These are phyloP conservation scores for Aspiorhynchus laticeps DNA, from an alignment of 2,113 vertebrate species.

Conservation along the genomic window DNA sequence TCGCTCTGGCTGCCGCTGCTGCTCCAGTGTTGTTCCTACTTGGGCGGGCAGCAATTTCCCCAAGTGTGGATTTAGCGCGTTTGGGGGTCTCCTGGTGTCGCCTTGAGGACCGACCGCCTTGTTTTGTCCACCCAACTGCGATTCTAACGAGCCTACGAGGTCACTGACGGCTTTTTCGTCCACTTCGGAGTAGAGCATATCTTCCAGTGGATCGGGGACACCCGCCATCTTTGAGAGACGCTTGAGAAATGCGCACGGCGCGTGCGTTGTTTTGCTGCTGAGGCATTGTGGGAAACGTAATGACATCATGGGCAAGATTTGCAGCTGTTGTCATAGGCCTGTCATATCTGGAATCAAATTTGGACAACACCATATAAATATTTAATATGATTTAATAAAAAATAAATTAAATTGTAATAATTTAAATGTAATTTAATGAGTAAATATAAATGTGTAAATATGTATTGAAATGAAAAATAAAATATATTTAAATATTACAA, in stretches of 20 bases:
- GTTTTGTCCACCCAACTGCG: conserved; percentile 79
- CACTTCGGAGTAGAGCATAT: conserved; percentile 90
- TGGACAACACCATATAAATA: not conserved
- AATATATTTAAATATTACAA: not conserved
- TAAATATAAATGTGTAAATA: not conserved
- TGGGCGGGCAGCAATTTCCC: conserved; percentile 78
- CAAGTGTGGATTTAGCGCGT: conserved; percentile 77
- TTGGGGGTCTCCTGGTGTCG: conserved; percentile 71
- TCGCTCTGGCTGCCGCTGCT: conserved; percentile 76
- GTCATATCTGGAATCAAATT: not conserved
- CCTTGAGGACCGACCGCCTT: conserved; percentile 54
- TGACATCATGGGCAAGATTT: conserved; percentile 38
- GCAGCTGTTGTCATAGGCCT: not conserved
- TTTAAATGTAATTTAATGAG: not conserved
- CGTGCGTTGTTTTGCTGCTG: conserved; percentile 55
- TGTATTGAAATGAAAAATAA: not conserved
- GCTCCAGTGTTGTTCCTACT: conserved; percentile 77
- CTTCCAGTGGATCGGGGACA: conserved; percentile 86
- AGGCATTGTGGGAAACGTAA: conserved; percentile 49
- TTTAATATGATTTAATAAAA: not conserved
- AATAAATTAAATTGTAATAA: no score
- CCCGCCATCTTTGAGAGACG: conserved; percentile 84
- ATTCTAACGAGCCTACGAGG: conserved; percentile 85
- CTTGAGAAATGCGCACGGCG: conserved; percentile 46
- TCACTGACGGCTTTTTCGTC: conserved; percentile 89